Evolutionary conservation across 2,113 vertebrate species (phyloP).

Genomic region (Gnathonemus longibarbis): DNA sequence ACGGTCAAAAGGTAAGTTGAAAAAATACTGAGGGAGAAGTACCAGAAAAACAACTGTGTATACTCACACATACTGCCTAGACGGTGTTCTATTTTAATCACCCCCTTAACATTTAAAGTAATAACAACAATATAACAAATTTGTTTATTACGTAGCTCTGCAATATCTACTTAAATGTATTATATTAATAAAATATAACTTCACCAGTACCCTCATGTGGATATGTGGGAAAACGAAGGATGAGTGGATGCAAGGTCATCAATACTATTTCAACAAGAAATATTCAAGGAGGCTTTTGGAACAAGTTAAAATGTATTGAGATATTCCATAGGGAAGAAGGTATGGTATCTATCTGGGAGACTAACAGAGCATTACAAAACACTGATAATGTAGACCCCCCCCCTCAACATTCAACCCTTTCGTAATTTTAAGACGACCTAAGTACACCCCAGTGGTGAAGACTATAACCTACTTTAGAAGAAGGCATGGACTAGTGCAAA

Average conservation of each 20-base stretch:
- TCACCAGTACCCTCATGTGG: neutral
- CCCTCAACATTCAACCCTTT: neutral
- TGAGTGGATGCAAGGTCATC: neutral
- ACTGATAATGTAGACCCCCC: neutral
- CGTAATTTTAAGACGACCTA: neutral
- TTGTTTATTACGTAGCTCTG: neutral
- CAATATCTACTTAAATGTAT: neutral
- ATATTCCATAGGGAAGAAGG: neutral
- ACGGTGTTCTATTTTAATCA: neutral
- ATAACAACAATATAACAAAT: neutral
- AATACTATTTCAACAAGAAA: neutral
- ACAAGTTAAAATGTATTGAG: neutral
- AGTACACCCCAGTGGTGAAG: neutral
- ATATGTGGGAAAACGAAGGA: neutral
- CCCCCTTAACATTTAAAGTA: neutral
- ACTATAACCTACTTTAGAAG: too few relatives aligned
- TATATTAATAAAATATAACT: neutral
- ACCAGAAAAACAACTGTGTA: neutral
- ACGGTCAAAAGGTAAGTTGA: neutral
- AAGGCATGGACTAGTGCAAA: neutral
- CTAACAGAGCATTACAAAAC: neutral
- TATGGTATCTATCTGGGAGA: conserved; percentile 1
- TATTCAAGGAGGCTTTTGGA: neutral
- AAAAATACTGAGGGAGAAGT: neutral
- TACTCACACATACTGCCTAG: neutral